phyloP scores from a whole-genome alignment of 1,140 invertebrate genomes.

The Hylyphantes graminicola region DNA sequence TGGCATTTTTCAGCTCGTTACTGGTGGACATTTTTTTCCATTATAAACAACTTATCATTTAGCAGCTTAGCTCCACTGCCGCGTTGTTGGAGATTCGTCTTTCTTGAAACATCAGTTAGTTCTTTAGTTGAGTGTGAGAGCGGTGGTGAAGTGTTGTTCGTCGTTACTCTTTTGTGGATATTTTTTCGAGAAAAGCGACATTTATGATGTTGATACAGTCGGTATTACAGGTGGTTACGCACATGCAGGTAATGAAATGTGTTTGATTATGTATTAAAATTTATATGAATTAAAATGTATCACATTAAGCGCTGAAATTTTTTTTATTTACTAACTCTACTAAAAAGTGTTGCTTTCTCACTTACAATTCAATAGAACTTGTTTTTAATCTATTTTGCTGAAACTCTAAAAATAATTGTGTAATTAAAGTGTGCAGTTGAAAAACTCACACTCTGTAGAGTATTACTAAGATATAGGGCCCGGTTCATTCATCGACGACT shows the following conservation, averaged over 20 bases:
- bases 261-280: too few species aligned
- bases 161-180: neutral
- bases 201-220: slow-evolving; percentile 32
- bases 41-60: slow-evolving; percentile 45
- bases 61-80: slow-evolving; percentile 11
- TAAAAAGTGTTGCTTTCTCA: too few species aligned
- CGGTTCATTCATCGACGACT: too few species aligned
- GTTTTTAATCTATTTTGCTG: too few species aligned
- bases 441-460: too few species aligned
- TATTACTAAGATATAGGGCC: too few species aligned
- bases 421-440: too few species aligned
- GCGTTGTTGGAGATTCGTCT: slow-evolving; percentile 12
- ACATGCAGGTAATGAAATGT: slow-evolving; percentile 11
- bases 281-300: too few species aligned
- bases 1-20: slow-evolving; percentile 35
- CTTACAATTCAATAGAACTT: too few species aligned
- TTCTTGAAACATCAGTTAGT: slow-evolving; percentile 1
- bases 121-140: neutral
- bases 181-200: neutral
- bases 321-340: too few species aligned
- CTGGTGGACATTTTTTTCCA: neutral
- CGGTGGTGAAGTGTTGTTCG: neutral
- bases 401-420: too few species aligned
- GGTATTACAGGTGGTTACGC: neutral
- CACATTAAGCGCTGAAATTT: too few species aligned